A percentile compares a stretch with the other conserved stretches of the same genome.
Evolutionary conservation across 2,888 invertebrate species (phyloP).

Genomic region (Latrodectus elegans): DNA sequence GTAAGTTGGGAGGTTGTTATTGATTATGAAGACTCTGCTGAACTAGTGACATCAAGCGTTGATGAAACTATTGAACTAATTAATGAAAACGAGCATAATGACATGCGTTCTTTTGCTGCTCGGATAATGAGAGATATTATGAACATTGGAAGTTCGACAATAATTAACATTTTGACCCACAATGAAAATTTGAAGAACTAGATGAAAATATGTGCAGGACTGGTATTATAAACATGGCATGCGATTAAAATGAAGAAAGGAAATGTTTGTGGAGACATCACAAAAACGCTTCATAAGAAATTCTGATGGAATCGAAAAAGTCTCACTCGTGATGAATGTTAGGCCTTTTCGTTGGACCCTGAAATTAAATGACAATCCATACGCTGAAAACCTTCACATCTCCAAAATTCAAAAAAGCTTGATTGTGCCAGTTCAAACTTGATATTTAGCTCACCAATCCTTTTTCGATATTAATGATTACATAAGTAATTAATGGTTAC

Average conservation of each 20-base stretch:
- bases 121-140: neutral
- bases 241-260: neutral
- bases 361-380: constrained; percentile 30
- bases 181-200: neutral
- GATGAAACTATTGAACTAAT: constrained; percentile 2
- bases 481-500: constrained; percentile 13
- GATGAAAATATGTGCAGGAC: neutral
- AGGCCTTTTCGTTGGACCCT: neutral
- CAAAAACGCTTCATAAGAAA: neutral
- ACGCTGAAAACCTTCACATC: constrained; percentile 15
- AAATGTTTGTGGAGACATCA: neutral
- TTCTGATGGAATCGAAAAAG: neutral
- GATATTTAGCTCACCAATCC: constrained; percentile 40
- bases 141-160: neutral
- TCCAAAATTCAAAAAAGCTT: constrained; percentile 47
- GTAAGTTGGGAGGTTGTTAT: neutral
- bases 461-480: constrained; percentile 38
- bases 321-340: neutral
- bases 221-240: neutral
- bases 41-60: constrained; percentile 1
- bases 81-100: neutral
- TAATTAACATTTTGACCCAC: neutral
- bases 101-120: constrained; percentile 14
- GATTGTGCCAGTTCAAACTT: constrained; percentile 22
- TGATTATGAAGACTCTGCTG: neutral